Conservation (phyloP, 2,797 vertebrate species). For the Synanceia verrucosa region DNA sequence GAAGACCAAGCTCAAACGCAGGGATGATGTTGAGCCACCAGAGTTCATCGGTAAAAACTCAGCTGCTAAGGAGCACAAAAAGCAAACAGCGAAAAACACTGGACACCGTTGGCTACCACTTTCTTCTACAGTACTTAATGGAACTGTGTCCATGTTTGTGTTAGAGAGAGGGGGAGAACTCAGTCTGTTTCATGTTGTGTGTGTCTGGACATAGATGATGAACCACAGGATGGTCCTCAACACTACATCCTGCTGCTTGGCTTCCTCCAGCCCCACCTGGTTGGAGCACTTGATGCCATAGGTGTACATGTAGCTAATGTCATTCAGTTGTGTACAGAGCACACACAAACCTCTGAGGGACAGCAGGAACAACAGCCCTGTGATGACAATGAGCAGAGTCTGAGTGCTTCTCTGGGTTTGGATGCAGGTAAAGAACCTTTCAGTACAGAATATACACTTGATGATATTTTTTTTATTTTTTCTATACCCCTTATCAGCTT, state of each 20-base stretch:
- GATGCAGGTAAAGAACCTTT: conserved; percentile 37
- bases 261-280: conserved; percentile 86
- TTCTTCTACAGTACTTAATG: neutral
- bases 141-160: neutral
- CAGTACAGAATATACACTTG: neutral
- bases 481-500: neutral
- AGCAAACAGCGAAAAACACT: neutral
- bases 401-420: neutral
- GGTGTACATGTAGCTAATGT: conserved; percentile 87
- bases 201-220: conserved; percentile 85
- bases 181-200: conserved; percentile 9
- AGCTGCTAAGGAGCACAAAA: neutral
- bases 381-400: conserved; percentile 16
- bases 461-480: neutral
- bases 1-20: conserved; percentile 83
- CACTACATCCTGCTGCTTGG: conserved; percentile 90
- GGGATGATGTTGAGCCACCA: conserved; percentile 79
- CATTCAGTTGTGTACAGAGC: conserved; percentile 77
- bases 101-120: neutral
- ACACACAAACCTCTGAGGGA: neutral
- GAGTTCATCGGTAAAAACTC: conserved; percentile 81
- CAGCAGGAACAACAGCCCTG: neutral
- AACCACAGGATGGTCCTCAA: conserved; percentile 92
- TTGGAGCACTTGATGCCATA: conserved; percentile 83
- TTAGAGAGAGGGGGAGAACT: neutral